Conservation (phyloP, 2,113 vertebrate species). For the Scolopax mira region DNA sequence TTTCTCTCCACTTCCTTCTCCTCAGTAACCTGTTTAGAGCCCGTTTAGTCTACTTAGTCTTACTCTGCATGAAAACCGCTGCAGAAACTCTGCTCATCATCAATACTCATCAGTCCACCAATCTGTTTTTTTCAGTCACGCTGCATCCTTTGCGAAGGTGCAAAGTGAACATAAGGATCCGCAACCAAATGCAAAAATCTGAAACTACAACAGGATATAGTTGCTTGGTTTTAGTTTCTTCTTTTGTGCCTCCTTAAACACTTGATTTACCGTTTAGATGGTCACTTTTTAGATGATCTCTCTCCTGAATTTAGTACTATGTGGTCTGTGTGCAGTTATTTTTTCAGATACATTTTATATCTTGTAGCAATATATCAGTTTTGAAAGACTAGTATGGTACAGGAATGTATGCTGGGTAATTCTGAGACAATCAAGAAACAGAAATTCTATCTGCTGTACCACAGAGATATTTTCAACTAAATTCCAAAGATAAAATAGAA, state of each 20-base stretch:
- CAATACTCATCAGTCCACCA: too few species aligned
- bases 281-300: not conserved
- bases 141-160: not conserved
- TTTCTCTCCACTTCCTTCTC: not conserved
- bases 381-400: not conserved
- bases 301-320: not conserved
- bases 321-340: not conserved
- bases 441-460: not conserved
- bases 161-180: not conserved
- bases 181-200: not conserved
- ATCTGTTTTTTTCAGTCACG: not conserved
- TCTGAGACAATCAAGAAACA: not conserved
- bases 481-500: not conserved
- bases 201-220: not conserved
- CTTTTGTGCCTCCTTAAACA: not conserved
- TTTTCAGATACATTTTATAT: not conserved
- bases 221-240: not conserved
- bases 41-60: not conserved
- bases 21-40: not conserved
- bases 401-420: not conserved
- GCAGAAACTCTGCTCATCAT: not conserved
- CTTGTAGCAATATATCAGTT: not conserved
- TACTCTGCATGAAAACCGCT: not conserved
- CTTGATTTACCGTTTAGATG: not conserved
- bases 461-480: not conserved